Evolutionary conservation across 2,113 vertebrate genomes (phyloP).

Genomic region (Mugil cephalus): DNA sequence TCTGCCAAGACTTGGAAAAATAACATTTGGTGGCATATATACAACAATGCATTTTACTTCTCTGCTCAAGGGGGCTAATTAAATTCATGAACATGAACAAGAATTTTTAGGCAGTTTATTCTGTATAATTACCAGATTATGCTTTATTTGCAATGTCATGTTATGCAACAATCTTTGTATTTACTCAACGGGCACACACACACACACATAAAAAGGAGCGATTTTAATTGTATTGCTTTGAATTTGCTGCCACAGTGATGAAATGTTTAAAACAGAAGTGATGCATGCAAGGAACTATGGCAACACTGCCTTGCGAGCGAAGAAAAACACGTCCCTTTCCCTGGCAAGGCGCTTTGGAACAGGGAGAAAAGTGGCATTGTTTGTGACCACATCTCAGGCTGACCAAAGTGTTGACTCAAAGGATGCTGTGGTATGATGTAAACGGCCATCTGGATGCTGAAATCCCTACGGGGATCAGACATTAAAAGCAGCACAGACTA

Average conservation of each 20-base stretch:
- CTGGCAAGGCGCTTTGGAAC: conserved; percentile 31
- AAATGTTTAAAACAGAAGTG: conserved; percentile 38
- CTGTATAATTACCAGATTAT: neutral
- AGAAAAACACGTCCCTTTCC: conserved; percentile 41
- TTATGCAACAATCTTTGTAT: conserved; percentile 45
- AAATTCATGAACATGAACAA: neutral
- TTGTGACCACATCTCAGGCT: conserved; percentile 7
- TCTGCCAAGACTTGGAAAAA: conserved; percentile 9
- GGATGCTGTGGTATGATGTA: conserved; percentile 16
- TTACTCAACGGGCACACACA: conserved; percentile 19
- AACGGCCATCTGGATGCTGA: conserved; percentile 32
- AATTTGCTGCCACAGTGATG: conserved; percentile 39
- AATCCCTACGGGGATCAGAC: conserved; percentile 18
- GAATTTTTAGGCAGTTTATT: neutral
- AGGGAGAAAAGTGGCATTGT: conserved; percentile 26
- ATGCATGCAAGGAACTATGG: conserved; percentile 39
- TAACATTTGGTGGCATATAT: neutral
- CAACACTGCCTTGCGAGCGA: conserved; percentile 24
- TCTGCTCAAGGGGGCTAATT: neutral
- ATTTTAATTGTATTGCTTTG: conserved; percentile 31
- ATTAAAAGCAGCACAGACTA: conserved; percentile 23
- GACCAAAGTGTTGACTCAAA: conserved; percentile 34
- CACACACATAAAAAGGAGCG: conserved; percentile 24
- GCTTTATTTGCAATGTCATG: conserved; percentile 11
- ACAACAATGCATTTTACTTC: neutral